Evolutionary conservation across 2,888 invertebrate genomes (phyloP).

Genomic region (Papilio protenor): DNA sequence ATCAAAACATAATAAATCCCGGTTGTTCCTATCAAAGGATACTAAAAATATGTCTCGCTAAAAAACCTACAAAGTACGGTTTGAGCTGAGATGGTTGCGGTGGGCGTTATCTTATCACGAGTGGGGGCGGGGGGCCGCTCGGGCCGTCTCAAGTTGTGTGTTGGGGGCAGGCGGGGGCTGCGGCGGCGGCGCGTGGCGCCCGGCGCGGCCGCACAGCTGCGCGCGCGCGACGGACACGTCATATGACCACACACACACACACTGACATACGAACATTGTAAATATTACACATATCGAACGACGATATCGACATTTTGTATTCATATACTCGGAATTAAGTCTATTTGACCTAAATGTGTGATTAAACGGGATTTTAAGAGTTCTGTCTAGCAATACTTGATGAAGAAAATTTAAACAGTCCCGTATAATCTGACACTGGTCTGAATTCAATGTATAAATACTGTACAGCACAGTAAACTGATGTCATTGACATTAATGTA

Average conservation of each 20-base stretch:
- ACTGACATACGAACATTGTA: constrained; percentile 11
- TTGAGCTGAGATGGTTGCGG: constrained; percentile 43
- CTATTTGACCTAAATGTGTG: not conserved
- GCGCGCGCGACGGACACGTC: constrained; percentile 39
- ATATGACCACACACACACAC: constrained; percentile 24
- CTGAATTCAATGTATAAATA: not conserved
- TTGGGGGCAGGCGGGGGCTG: constrained; percentile 42
- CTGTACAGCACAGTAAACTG: not conserved
- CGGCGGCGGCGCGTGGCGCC: constrained; percentile 41
- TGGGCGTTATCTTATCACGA: constrained; percentile 42
- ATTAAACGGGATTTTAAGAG: not conserved
- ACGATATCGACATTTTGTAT: not conserved
- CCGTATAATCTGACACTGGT: not conserved
- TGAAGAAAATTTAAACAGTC: not conserved
- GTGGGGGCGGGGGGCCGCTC: constrained; percentile 17
- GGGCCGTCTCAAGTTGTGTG: constrained; percentile 38
- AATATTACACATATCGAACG: constrained; percentile 13
- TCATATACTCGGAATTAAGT: not conserved
- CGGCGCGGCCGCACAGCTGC: constrained; percentile 18
- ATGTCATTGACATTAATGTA: constrained; percentile 4
- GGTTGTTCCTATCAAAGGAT: too few relatives aligned
- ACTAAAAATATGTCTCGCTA: too few relatives aligned
- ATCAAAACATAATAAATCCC: too few relatives aligned
- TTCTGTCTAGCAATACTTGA: not conserved
- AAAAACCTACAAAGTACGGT: too few relatives aligned